Evolutionary conservation across 1,140 invertebrate genomes (phyloP).

Genomic region (Drosophila kohkoa): DNA sequence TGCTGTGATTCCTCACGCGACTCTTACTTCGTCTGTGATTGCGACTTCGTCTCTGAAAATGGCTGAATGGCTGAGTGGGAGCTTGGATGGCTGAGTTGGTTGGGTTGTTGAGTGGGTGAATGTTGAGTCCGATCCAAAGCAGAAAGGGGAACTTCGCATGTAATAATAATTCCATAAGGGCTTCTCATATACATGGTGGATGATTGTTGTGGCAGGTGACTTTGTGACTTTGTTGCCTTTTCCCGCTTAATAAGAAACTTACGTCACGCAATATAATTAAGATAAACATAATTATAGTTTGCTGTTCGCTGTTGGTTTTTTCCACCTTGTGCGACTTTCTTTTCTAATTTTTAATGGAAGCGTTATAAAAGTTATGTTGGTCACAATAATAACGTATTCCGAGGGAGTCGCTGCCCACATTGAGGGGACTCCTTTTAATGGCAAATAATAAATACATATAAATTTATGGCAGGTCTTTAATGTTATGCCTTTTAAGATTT

Average conservation of each 20-base stretch:
- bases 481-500: not conserved
- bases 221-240: conserved; percentile 67
- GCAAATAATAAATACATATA: not conserved
- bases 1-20: conserved; percentile 76
- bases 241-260: conserved; percentile 80
- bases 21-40: conserved; percentile 6
- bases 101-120: not conserved
- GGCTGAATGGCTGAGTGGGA: conserved; percentile 1
- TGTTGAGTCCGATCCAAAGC: not conserved
- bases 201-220: conserved; percentile 69
- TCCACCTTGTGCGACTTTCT: conserved; percentile 25
- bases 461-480: conserved; percentile 2
- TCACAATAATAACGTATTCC: conserved; percentile 29
- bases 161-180: conserved; percentile 73
- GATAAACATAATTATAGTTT: conserved; percentile 83
- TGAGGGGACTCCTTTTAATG: conserved; percentile 6
- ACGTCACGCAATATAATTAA: conserved; percentile 83
- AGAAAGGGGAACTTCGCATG: conserved; percentile 30
- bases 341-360: conserved; percentile 63
- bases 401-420: not conserved
- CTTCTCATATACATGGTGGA: conserved; percentile 55
- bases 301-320: conserved; percentile 66
- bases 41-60: conserved; percentile 44
- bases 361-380: conserved; percentile 60
- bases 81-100: not conserved